Conservation (phyloP, 1,140 invertebrate species). For the Stegodyphus dumicola region DNA sequence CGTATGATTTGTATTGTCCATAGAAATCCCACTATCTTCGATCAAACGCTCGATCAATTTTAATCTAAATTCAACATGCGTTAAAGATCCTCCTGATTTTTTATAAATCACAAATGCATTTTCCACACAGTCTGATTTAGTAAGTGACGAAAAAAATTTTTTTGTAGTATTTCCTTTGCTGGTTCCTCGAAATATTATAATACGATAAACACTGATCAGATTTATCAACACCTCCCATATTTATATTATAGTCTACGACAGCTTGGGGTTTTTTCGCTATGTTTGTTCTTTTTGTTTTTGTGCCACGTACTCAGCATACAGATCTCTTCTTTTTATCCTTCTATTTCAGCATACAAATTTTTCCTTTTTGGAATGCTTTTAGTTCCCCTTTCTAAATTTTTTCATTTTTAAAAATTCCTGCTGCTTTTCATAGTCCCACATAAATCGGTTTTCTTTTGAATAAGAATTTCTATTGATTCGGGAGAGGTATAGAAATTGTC, state of each 20-base stretch:
- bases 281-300: slow-evolving; percentile 4
- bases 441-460: slow-evolving; percentile 2
- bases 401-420: background rate
- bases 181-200: background rate
- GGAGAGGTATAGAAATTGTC: slow-evolving; percentile 20
- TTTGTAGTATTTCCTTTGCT: slow-evolving; percentile 19
- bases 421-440: background rate
- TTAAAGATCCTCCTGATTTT: background rate
- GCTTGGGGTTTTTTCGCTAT: slow-evolving; percentile 5
- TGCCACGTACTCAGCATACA: background rate
- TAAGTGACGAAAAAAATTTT: slow-evolving; percentile 13
- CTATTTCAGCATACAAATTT: slow-evolving; percentile 9
- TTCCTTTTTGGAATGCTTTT: slow-evolving; percentile 3
- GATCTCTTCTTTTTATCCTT: background rate
- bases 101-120: background rate
- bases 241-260: background rate
- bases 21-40: background rate
- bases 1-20: background rate
- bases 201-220: slow-evolving; percentile 11
- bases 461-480: background rate
- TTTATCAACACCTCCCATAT: background rate
- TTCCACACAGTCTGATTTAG: background rate
- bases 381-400: slow-evolving; percentile 2
- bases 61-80: background rate
- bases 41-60: background rate